Evolutionary conservation across 1,140 invertebrate species (phyloP), one percentile per base, ranked within the genome.

Genomic region (Oedothorax gibbosus): DNA sequence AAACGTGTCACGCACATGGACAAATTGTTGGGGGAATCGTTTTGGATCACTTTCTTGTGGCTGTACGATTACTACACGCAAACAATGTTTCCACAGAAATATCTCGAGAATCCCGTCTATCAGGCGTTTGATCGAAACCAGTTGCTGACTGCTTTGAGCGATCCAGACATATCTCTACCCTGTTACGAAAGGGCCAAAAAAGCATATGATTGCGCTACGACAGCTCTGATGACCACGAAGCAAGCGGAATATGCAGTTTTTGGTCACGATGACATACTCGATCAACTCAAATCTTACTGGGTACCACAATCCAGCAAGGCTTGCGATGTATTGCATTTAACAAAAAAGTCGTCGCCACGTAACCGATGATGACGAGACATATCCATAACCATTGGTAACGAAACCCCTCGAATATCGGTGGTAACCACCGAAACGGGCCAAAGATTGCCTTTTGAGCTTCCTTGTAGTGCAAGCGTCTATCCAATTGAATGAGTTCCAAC

Each of bases 41-140:
- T 68, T 68, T 79, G 77, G 77, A 7, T 79, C 0, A 21, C 18
- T 4, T 79, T 35, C n/a, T 68, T 66, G 0, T 79, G 77, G 77
- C 3, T 79, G 0, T n/a, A 14, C 7, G 77, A 79, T 68, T 79
- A 79, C 14, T 79, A 79, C 9, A 51, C 49, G 7, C 2, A 14
- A 7, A n/a, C 50, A 0, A 11, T 18, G 0, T 79, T 68, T 56
- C 62, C 77, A 9, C 77, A 79, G 56, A 79, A 79, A 56, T 35
- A 79, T 79, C n/a, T 66, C 0, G 49, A 65, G 15, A 79, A 79
- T n/a, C 50, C 21, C 4, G 14, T 79, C 15, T 79, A 66, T 56
- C 50, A 79, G 2, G 5, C 2, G 15, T 79, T 68, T 68, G 77
- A 79, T 11, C 62, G 77, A 7, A 79, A 79, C 12, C 49, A 54